Evolutionary conservation across 23 tunicate genomes (phyloP).

Genomic region (Phallusia fumigata): DNA sequence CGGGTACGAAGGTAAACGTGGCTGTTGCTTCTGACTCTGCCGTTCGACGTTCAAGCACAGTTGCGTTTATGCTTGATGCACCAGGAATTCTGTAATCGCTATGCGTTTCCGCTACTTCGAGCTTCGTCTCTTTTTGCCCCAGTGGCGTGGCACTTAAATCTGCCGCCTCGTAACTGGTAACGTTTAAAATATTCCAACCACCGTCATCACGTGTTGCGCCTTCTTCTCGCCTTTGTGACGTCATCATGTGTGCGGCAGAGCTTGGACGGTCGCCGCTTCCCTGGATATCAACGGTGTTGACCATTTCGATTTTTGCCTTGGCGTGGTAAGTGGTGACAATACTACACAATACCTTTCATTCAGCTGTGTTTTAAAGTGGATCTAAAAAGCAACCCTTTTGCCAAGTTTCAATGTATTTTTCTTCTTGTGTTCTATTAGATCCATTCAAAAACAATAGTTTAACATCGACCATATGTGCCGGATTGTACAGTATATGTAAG

Average conservation of each 20-base stretch:
- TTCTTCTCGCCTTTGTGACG: background rate
- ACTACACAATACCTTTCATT: too few relatives aligned
- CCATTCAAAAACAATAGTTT: too few relatives aligned
- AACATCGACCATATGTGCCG: too few relatives aligned
- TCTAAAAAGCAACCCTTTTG: too few relatives aligned
- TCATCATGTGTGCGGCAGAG: background rate
- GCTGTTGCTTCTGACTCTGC: background rate
- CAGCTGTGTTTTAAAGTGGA: too few relatives aligned
- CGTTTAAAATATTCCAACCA: background rate
- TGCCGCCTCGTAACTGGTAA: background rate
- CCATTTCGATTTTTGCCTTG: background rate
- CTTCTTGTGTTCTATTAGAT: too few relatives aligned
- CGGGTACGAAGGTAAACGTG: background rate
- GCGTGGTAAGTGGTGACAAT: too few relatives aligned
- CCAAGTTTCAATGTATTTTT: too few relatives aligned
- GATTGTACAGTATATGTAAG: too few relatives aligned
- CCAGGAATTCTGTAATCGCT: background rate
- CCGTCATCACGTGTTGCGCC: background rate
- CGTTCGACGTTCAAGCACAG: background rate
- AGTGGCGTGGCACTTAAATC: background rate
- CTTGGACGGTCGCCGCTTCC: background rate
- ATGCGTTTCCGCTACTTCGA: background rate
- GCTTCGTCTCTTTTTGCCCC: background rate
- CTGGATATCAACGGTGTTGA: background rate
- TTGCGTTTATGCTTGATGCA: background rate